phyloP scores from a whole-genome alignment of 2,797 vertebrate genomes.

The Aplochiton taeniatus region DNA sequence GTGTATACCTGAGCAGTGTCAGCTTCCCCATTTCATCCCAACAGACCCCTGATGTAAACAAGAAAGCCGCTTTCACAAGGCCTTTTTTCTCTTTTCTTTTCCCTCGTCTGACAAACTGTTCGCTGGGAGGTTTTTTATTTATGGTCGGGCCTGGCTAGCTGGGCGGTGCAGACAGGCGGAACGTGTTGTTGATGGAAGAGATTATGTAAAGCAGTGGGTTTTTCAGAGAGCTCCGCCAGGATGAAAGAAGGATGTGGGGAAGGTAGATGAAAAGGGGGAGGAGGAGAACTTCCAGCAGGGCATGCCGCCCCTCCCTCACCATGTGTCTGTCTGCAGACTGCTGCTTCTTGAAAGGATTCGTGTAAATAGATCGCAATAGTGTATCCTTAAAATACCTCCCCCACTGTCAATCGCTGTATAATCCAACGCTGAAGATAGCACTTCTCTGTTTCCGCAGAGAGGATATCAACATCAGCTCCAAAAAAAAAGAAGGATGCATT shows the following conservation, averaged over 20 bases:
- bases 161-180: constrained; percentile 73
- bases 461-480: background rate
- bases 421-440: constrained; percentile 31
- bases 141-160: constrained; percentile 67
- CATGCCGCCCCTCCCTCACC: constrained; percentile 41
- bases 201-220: constrained; percentile 70
- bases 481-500: background rate
- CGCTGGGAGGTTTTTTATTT: constrained; percentile 70
- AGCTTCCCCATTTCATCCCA: constrained; percentile 15
- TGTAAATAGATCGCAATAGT: constrained; percentile 49
- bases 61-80: constrained; percentile 62
- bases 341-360: constrained; percentile 51
- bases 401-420: constrained; percentile 47
- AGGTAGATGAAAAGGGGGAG: constrained; percentile 63
- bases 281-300: constrained; percentile 61
- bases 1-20: constrained; percentile 38
- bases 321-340: constrained; percentile 42
- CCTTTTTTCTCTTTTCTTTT: constrained; percentile 47
- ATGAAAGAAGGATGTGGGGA: constrained; percentile 59
- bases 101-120: constrained; percentile 61
- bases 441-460: constrained; percentile 15
- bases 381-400: constrained; percentile 54
- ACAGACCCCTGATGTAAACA: constrained; percentile 61
- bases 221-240: constrained; percentile 48
- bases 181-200: constrained; percentile 74